These are phyloP conservation scores for Bradypodion ventrale DNA, from an alignment of 2,797 vertebrate genomes.

Conservation along the genomic window DNA sequence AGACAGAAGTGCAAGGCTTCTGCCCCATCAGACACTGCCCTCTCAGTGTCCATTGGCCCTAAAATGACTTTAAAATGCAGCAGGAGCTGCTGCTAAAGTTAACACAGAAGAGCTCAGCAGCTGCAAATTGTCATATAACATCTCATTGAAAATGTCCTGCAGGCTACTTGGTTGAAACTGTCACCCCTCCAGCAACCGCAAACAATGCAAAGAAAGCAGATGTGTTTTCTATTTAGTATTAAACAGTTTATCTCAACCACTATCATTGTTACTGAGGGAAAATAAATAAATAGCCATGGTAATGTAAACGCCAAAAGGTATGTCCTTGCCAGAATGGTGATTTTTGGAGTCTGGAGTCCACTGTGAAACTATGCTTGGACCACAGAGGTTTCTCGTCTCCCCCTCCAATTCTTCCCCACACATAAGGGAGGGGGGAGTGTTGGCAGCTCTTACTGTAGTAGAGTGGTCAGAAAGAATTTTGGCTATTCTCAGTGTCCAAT, in stretches of 20 bases:
- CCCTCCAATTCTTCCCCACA: conserved; percentile 53
- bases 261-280: conserved; percentile 85
- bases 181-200: conserved; percentile 86
- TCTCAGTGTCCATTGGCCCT: conserved; percentile 32
- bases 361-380: conserved; percentile 80
- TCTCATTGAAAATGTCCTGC: conserved; percentile 87
- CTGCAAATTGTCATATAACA: conserved; percentile 86
- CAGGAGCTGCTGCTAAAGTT: conserved; percentile 23
- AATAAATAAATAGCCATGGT: conserved; percentile 88
- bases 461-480: conserved; percentile 81
- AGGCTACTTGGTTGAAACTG: conserved; percentile 86
- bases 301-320: conserved; percentile 88
- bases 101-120: conserved; percentile 72
- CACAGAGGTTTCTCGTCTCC: conserved; percentile 65
- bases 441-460: conserved; percentile 77
- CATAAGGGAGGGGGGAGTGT: conserved; percentile 54
- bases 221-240: conserved; percentile 88
- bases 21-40: neutral
- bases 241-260: conserved; percentile 87
- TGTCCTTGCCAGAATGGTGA: conserved; percentile 77
- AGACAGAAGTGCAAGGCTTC: neutral
- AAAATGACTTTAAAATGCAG: neutral
- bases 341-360: conserved; percentile 77
- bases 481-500: conserved; percentile 79
- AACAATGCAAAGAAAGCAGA: conserved; percentile 89